These are phyloP conservation scores for Prunella strophiata DNA, from an alignment of 2,797 vertebrate species.

Conservation along the genomic window DNA sequence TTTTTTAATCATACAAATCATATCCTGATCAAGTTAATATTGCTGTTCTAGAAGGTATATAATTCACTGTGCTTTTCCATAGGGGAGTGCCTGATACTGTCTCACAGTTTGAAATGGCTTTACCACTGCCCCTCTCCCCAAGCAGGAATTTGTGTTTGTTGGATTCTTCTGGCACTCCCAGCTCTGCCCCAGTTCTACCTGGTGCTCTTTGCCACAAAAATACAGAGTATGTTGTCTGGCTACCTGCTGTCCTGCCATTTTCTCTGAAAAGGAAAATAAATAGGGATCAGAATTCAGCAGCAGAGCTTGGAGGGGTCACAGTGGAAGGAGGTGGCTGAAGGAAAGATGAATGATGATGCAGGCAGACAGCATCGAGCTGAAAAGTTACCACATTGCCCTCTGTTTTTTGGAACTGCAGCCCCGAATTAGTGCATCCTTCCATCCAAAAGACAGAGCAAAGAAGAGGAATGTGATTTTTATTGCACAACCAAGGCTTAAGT, in stretches of 20 bases:
- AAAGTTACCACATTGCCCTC: neutral
- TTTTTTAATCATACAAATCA: neutral
- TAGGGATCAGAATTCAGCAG: neutral
- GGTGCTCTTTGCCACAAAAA: neutral
- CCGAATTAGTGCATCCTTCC: neutral
- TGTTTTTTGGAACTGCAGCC: neutral
- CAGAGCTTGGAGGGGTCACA: neutral
- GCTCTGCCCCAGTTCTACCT: neutral
- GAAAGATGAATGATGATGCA: neutral
- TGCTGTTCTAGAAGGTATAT: neutral
- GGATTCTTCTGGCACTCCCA: neutral
- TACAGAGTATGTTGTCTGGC: accelerated
- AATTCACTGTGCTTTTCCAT: neutral
- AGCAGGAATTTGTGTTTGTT: neutral
- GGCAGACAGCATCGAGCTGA: neutral
- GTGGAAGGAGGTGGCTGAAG: neutral
- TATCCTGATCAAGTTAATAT: neutral
- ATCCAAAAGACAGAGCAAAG: neutral
- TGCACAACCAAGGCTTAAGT: neutral
- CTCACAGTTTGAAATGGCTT: neutral
- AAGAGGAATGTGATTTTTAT: neutral
- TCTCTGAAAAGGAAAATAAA: neutral
- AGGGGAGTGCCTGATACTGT: neutral
- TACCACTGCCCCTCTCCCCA: neutral
- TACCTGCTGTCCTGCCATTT: neutral